phyloP scores from a whole-genome alignment of 2,113 vertebrate genomes.

The Ceratotherium simum region DNA sequence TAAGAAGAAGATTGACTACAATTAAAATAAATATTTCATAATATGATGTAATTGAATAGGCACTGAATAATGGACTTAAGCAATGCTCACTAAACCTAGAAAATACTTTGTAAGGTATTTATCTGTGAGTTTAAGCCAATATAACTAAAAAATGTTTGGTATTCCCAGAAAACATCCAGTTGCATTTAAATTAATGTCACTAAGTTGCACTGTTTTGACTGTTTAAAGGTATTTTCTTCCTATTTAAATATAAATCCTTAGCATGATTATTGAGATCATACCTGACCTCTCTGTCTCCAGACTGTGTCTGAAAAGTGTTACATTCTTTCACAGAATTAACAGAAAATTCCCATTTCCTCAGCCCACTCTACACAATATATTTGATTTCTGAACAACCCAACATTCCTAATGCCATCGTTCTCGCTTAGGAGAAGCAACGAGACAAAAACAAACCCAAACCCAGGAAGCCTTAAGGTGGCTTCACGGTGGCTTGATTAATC shows the following conservation, averaged over 20 bases:
- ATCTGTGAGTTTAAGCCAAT: background rate
- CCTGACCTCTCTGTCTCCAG: background rate
- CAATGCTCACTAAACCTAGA: background rate
- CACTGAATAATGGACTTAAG: background rate
- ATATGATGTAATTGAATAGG: background rate
- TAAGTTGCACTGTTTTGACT: background rate
- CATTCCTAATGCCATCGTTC: background rate
- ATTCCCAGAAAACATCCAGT: background rate
- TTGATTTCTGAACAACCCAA: background rate
- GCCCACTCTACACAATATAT: background rate
- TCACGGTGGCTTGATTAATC: background rate
- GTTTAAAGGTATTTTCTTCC: constrained; percentile 3
- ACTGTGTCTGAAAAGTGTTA: background rate
- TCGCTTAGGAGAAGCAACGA: background rate
- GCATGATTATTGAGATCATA: background rate
- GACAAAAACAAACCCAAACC: background rate
- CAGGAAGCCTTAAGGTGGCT: background rate
- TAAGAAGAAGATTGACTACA: background rate
- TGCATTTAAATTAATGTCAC: constrained; percentile 9
- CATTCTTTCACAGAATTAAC: background rate
- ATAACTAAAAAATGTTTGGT: background rate
- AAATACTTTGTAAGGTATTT: background rate
- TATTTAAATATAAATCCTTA: constrained; percentile 7
- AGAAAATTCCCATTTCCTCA: background rate
- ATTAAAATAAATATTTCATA: constrained; percentile 17